Evolutionary conservation across 2,888 invertebrate genomes (phyloP).

Genomic region (Schizotus pectinicornis): DNA sequence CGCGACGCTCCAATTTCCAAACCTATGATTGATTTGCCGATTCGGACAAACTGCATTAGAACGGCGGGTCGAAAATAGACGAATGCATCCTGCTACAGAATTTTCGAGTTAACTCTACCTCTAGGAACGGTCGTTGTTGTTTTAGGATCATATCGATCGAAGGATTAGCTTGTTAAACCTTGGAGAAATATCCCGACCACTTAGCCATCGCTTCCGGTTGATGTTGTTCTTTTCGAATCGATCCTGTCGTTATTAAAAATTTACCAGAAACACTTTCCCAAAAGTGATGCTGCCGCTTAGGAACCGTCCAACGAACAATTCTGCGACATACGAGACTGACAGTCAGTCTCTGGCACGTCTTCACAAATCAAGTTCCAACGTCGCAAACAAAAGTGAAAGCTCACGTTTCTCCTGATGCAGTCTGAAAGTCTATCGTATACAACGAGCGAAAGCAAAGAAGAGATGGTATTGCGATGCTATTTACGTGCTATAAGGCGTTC

Average conservation of each 20-base stretch:
- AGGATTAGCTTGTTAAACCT: constrained; percentile 24
- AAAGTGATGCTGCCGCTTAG: background rate
- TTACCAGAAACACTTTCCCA: background rate
- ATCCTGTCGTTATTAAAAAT: constrained; percentile 21
- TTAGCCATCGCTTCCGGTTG: no score
- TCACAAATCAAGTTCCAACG: no score
- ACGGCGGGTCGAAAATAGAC: no score
- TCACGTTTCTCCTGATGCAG: no score
- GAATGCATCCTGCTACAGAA: background rate
- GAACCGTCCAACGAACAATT: constrained; percentile 2
- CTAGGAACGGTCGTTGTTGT: constrained; percentile 18
- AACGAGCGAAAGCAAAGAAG: no score
- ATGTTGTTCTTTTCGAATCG: constrained; percentile 12
- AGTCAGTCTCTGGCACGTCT: no score
- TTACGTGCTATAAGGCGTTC: no score
- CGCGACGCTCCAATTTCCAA: no score
- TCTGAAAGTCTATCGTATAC: no score
- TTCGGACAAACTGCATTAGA: background rate
- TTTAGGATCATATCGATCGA: constrained; percentile 26
- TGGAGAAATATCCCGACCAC: constrained; percentile 15
- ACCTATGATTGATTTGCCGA: background rate
- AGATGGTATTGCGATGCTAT: no score
- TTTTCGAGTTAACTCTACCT: constrained; percentile 13
- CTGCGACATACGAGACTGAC: no score
- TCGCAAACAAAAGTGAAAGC: no score